phyloP scores from a whole-genome alignment of 1,140 invertebrate species.

The Drosophila yakuba region DNA sequence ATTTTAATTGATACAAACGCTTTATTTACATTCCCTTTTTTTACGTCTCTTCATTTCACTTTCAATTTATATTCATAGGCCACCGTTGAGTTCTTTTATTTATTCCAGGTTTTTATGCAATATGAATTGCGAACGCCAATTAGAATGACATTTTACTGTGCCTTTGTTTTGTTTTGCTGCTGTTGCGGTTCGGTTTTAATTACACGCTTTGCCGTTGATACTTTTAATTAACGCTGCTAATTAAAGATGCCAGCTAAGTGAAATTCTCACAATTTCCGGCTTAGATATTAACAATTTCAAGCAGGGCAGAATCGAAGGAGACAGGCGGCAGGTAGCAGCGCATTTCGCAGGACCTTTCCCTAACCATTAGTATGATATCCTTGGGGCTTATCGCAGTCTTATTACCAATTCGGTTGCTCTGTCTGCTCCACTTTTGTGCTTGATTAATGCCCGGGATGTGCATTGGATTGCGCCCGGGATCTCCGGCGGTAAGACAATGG shows the following conservation, averaged over 20 bases:
- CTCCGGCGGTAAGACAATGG: constrained; percentile 27
- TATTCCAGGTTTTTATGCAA: constrained; percentile 10
- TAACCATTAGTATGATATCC: constrained; percentile 67
- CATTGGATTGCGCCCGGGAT: constrained; percentile 44
- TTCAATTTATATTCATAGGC: constrained; percentile 22
- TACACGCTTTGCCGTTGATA: constrained; percentile 9
- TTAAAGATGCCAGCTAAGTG: constrained; percentile 15
- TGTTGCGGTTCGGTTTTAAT: constrained; percentile 44
- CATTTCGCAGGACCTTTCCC: background rate
- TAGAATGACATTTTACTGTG: constrained; percentile 49
- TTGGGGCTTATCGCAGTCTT: constrained; percentile 55
- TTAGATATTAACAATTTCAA: constrained; percentile 15
- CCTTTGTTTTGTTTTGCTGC: constrained; percentile 17
- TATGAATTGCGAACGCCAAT: constrained; percentile 18
- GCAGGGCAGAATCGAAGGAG: background rate
- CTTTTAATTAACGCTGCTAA: constrained; percentile 44
- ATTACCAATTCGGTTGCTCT: constrained; percentile 49
- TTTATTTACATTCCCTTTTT: constrained; percentile 1
- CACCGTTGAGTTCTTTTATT: background rate
- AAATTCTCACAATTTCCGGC: constrained; percentile 35
- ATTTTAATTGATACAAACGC: constrained; percentile 3
- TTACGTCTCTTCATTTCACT: constrained; percentile 4
- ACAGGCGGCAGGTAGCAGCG: too few relatives aligned
- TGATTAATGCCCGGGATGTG: constrained; percentile 70
- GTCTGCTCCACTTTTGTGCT: constrained; percentile 57